Conservation (phyloP, 1,140 invertebrate species). For the Episyrphus balteatus region DNA sequence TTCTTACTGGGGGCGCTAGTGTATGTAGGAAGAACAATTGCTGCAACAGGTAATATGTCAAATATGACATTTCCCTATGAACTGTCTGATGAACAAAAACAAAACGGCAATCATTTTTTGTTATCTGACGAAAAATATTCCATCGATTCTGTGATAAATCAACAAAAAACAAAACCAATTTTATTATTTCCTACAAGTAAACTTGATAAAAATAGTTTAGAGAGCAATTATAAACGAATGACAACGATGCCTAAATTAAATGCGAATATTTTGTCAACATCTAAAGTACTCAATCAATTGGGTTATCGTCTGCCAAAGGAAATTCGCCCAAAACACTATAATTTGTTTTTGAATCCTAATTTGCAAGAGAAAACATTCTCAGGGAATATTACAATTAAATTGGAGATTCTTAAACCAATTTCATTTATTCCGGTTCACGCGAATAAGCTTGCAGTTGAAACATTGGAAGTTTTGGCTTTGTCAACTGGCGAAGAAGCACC, state of each 20-base stretch:
- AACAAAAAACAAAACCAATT: not conserved
- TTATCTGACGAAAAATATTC: not conserved
- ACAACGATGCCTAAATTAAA: too few species aligned
- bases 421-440: slow-evolving; percentile 58
- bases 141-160: not conserved
- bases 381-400: slow-evolving; percentile 59
- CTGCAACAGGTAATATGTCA: slow-evolving; percentile 5
- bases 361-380: slow-evolving; percentile 54
- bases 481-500: slow-evolving; percentile 17
- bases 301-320: slow-evolving; percentile 51
- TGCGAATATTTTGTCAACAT: slow-evolving; percentile 14
- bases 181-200: not conserved
- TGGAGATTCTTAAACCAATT: slow-evolving; percentile 47
- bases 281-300: slow-evolving; percentile 24
- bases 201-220: slow-evolving; percentile 7
- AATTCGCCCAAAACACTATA: slow-evolving; percentile 61
- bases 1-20: slow-evolving; percentile 39
- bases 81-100: too few species aligned
- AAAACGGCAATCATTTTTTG: too few species aligned
- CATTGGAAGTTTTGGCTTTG: slow-evolving; percentile 17
- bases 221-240: not conserved
- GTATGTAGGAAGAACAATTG: slow-evolving; percentile 38
- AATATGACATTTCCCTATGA: too few species aligned
- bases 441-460: slow-evolving; percentile 37
- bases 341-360: slow-evolving; percentile 62